Evolutionary conservation across 2,797 vertebrate species (phyloP).

Genomic region (Crocodylus rhombifer): DNA sequence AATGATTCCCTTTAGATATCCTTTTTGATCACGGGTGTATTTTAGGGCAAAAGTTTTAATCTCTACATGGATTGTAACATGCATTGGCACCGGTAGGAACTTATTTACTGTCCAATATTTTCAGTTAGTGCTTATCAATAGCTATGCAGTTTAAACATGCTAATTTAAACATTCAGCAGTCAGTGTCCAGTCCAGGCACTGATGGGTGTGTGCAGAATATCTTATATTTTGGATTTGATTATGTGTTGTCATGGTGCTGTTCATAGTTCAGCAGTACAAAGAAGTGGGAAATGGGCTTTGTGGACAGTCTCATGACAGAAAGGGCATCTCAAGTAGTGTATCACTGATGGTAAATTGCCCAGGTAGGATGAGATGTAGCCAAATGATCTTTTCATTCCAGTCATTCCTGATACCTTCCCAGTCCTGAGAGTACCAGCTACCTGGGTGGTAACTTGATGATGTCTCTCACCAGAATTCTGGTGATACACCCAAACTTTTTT

Average conservation of each 20-base stretch:
- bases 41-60: neutral
- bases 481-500: too few relatives aligned
- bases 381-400: neutral
- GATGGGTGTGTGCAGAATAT: neutral
- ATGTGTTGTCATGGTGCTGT: neutral
- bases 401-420: neutral
- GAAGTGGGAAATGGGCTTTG: neutral
- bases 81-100: neutral
- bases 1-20: neutral
- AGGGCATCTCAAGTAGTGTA: neutral
- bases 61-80: neutral
- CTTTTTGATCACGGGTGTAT: neutral
- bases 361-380: neutral
- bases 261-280: neutral
- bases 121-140: neutral
- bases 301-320: neutral
- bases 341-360: neutral
- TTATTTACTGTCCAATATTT: neutral
- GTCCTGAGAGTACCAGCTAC: neutral
- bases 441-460: neutral
- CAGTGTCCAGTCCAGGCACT: neutral
- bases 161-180: neutral
- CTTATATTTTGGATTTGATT: neutral
- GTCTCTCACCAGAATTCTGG: neutral
- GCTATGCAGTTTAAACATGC: neutral